A percentile compares a stretch with the other conserved stretches of the same genome.
These are phyloP conservation scores for Cataglyphis cursor DNA, from an alignment of 2,888 invertebrate genomes.

Conservation along the genomic window DNA sequence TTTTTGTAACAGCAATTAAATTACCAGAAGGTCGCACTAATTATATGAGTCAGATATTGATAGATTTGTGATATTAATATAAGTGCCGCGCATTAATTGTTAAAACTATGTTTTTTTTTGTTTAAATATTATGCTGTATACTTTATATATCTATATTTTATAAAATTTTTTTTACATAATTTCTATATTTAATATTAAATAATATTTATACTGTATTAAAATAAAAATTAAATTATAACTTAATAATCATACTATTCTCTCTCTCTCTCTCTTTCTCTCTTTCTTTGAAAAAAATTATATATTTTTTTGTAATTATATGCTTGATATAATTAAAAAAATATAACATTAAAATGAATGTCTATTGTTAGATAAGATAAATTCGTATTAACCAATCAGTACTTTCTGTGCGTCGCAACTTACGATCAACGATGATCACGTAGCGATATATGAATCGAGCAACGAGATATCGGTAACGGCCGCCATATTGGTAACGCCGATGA, in stretches of 20 bases:
- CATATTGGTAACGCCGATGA: slow-evolving; percentile 78
- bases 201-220: background rate
- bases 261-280: background rate
- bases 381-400: slow-evolving; percentile 5
- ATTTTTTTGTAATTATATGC: background rate
- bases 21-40: background rate
- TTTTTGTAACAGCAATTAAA: slow-evolving; percentile 19
- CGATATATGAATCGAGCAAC: slow-evolving; percentile 52
- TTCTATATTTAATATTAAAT: background rate
- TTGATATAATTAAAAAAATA: background rate
- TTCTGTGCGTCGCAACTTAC: slow-evolving; percentile 62
- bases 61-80: background rate
- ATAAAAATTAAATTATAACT: background rate
- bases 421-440: slow-evolving; percentile 60
- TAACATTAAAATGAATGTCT: background rate
- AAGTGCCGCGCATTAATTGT: background rate
- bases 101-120: background rate
- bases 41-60: background rate
- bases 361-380: background rate
- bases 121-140: background rate
- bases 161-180: background rate
- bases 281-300: background rate
- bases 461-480: slow-evolving; percentile 75
- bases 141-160: background rate
- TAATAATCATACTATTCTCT: background rate